Evolutionary conservation across 2,113 vertebrate species (phyloP).

Genomic region (Deroptyus accipitrinus): DNA sequence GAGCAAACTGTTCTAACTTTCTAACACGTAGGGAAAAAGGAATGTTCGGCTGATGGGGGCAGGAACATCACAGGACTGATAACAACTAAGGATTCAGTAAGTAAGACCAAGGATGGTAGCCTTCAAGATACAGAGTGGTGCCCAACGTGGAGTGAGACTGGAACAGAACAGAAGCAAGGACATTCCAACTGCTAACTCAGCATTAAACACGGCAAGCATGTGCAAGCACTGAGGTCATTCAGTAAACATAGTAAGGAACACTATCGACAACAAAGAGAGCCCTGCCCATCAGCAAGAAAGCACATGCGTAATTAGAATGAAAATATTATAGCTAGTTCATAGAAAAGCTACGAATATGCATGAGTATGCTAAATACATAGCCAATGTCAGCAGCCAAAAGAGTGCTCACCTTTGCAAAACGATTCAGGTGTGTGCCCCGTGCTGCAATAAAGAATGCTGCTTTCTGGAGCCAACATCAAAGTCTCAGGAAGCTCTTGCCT

Average conservation of each 20-base stretch:
- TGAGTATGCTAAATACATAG: neutral
- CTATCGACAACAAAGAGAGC: neutral
- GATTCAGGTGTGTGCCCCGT: neutral
- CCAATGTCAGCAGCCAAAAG: neutral
- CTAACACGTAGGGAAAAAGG: neutral
- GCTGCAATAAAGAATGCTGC: neutral
- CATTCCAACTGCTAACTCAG: neutral
- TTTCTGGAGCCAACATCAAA: rapidly evolving
- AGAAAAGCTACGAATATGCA: neutral
- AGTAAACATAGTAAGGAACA: neutral
- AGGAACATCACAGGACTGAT: neutral
- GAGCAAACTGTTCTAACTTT: neutral
- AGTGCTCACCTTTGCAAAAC: neutral
- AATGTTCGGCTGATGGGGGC: neutral
- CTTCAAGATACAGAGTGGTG: neutral
- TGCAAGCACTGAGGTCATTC: neutral
- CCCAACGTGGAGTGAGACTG: neutral
- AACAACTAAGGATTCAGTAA: too few species aligned
- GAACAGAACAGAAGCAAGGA: neutral
- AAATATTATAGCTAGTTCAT: neutral
- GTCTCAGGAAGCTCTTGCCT: neutral
- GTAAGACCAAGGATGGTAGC: neutral
- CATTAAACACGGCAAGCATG: too few species aligned
- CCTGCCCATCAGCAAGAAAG: neutral
- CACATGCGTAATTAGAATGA: neutral